phyloP scores from a whole-genome alignment of 2,113 vertebrate species.

The Catharus bicknelli region DNA sequence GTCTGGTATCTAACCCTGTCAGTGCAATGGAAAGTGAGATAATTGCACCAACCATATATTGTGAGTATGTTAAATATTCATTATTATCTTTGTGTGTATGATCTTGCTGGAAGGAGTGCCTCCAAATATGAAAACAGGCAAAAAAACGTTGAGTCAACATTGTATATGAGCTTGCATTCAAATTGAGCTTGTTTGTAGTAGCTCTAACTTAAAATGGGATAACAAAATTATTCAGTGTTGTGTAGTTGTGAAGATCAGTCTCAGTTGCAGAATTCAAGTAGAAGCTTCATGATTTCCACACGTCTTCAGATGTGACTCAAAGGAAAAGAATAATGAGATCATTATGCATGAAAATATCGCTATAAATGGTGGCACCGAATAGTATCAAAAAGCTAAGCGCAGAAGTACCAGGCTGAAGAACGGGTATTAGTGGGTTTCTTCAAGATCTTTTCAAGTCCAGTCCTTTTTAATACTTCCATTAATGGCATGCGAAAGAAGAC shows the following conservation, averaged over 20 bases:
- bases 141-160: background rate
- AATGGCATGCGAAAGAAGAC: background rate
- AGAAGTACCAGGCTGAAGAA: background rate
- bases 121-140: background rate
- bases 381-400: background rate
- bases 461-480: background rate
- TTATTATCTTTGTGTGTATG: background rate
- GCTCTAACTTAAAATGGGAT: background rate
- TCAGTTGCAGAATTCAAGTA: background rate
- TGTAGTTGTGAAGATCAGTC: background rate
- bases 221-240: background rate
- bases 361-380: background rate
- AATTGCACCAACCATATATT: conserved; percentile 78
- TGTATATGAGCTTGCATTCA: background rate
- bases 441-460: background rate
- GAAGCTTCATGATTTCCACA: background rate
- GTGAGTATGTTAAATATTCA: conserved; percentile 75
- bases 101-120: background rate
- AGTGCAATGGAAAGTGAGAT: conserved; percentile 75
- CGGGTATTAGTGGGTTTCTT: background rate
- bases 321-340: background rate
- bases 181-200: background rate
- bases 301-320: background rate
- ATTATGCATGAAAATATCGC: background rate
- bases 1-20: conserved; percentile 76